These are phyloP conservation scores for Empidonax alnorum DNA, from an alignment of 2,113 vertebrate species.

Conservation along the genomic window DNA sequence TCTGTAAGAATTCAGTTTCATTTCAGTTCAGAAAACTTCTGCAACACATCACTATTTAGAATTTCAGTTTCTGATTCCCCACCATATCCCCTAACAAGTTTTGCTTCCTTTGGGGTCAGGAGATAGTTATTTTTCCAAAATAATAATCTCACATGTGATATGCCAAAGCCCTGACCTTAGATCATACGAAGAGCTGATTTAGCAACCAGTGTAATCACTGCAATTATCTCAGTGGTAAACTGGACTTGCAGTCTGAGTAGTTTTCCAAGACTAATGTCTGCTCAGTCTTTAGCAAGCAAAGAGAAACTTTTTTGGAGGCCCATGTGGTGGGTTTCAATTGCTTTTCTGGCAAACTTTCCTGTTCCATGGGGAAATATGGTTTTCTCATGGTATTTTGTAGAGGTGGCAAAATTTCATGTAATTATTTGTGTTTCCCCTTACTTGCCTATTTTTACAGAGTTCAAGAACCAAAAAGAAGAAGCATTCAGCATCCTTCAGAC, in stretches of 20 bases:
- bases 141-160: neutral
- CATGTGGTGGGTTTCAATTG: neutral
- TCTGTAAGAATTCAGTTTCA: neutral
- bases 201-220: neutral
- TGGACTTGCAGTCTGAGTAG: neutral
- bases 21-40: neutral
- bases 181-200: neutral
- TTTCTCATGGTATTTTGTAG: neutral
- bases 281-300: neutral
- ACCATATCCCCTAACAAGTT: neutral
- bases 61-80: neutral
- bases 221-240: neutral
- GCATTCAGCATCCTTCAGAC: slow-evolving; percentile 79
- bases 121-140: neutral
- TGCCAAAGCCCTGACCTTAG: neutral
- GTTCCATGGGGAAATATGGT: neutral
- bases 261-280: neutral
- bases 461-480: slow-evolving; percentile 66
- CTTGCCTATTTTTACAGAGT: slow-evolving; percentile 66
- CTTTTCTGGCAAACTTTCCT: neutral
- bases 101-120: neutral
- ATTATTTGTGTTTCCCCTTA: neutral
- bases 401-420: neutral
- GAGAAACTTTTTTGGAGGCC: neutral
- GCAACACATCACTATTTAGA: neutral